A percentile compares a stretch with the other conserved stretches of the same genome.
Evolutionary conservation across 2,888 invertebrate genomes (phyloP).

Genomic region (Philereme transversata): DNA sequence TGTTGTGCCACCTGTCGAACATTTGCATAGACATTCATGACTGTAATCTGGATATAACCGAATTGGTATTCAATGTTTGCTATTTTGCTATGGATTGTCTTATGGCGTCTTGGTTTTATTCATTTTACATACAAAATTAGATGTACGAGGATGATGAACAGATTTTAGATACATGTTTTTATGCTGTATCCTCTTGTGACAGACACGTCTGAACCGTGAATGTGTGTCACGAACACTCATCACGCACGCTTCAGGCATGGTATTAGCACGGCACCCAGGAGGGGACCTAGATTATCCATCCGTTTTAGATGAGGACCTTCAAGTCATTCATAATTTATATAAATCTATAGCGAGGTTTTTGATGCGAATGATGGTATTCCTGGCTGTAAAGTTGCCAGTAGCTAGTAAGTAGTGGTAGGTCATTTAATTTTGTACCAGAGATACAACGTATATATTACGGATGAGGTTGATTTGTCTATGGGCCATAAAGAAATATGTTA

Average conservation of each 20-base stretch:
- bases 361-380: no score
- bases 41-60: slow-evolving; percentile 13
- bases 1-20: slow-evolving; percentile 27
- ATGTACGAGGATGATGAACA: slow-evolving; percentile 2
- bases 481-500: no score
- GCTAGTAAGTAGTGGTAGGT: no score
- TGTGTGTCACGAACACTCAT: slow-evolving; percentile 21
- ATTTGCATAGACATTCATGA: slow-evolving; percentile 26
- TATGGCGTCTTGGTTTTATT: slow-evolving; percentile 2
- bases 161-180: slow-evolving; percentile 14
- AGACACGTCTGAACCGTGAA: slow-evolving; percentile 22
- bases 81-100: background rate
- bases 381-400: no score
- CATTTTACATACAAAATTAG: background rate
- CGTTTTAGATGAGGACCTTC: slow-evolving; percentile 4
- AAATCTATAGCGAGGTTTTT: background rate
- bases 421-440: no score
- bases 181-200: slow-evolving; percentile 12
- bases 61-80: slow-evolving; percentile 9
- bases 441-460: no score
- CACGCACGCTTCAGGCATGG: slow-evolving; percentile 24
- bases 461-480: no score
- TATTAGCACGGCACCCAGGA: slow-evolving; percentile 13
- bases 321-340: slow-evolving; percentile 1
- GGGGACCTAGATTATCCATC: slow-evolving; percentile 14